phyloP scores from a whole-genome alignment of 2,888 invertebrate genomes.

The Gastrophysa polygoni region DNA sequence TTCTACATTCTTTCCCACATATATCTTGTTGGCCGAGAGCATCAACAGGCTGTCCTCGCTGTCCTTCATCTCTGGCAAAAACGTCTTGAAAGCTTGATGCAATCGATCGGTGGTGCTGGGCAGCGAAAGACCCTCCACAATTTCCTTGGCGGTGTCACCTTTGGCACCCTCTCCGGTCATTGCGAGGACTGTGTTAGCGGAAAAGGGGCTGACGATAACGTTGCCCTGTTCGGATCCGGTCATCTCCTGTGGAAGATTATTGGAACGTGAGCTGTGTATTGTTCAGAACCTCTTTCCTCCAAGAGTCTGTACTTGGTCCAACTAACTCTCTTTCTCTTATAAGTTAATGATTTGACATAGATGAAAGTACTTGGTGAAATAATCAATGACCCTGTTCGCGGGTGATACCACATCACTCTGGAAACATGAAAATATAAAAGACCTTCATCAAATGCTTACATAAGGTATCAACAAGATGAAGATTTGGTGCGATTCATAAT shows the following conservation, averaged over 20 bases:
- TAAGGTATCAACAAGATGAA: too few relatives aligned
- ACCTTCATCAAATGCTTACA: too few relatives aligned
- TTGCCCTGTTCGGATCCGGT: conserved; percentile 33
- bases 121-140: conserved; percentile 35
- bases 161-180: conserved; percentile 47
- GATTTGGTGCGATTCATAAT: too few relatives aligned
- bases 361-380: too few relatives aligned
- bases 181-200: conserved; percentile 48
- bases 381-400: too few relatives aligned
- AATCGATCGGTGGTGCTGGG: conserved; percentile 32
- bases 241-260: conserved; percentile 30
- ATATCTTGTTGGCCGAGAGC: conserved; percentile 62
- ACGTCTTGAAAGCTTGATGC: conserved; percentile 23
- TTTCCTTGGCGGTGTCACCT: conserved; percentile 45
- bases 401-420: too few relatives aligned
- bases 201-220: conserved; percentile 50
- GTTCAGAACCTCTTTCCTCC: too few relatives aligned
- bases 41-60: conserved; percentile 37
- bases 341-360: too few relatives aligned
- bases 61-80: conserved; percentile 36
- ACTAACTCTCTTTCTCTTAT: too few relatives aligned
- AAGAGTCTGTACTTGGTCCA: too few relatives aligned
- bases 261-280: too few relatives aligned
- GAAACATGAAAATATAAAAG: too few relatives aligned
- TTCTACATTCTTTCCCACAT: conserved; percentile 62